Base-by-base conservation (phyloP, 2,888 invertebrate genomes). In the Crepidodera aurea region DNA sequence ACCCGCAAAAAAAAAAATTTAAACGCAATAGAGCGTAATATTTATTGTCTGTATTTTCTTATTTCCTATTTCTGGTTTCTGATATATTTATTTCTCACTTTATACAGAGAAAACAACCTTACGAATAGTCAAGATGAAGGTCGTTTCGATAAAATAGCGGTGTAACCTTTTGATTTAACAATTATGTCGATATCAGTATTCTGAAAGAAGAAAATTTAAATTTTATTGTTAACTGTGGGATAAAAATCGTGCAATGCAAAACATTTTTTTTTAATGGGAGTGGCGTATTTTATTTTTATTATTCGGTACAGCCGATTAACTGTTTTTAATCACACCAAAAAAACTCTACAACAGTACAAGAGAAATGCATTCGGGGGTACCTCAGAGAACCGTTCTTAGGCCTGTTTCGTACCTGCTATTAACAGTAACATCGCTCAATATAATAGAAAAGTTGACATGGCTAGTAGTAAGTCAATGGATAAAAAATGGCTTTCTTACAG, bases 91-190 rank as follows among this genome's bases (percentile, higher is more conserved):
- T 44, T 44, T 51, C 44, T 44, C 22, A 42, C 37, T 59, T 16
- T 16, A 22, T 25, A 15, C 27, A 7, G 42, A 7, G 42, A 44
- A 42, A 61, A 56, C 51, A 61, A 48, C 55, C 61, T 56, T 55
- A 56, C 19, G 22, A 6, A 44, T 44, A 63, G 63, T 63, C 63
- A 63, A 63, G 63, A 63, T 63, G 63, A 63, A 63, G 63, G 63
- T 54, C 57, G 59, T 51, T 34, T 40, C 51, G 51, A 51, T 59
- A 46, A 58, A 57, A 57, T 58, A 51, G 59, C 51, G 22, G 10
- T 27, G 59, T 29, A 51, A 59, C 59, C 59, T 59, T 59, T 59
- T 44, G 44, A 44, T 44, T 22, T 18, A 42, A 22, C 44, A 44
- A 44, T 51, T 34, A 2, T 34, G 34, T 13, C 34, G 13, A 2